Base-by-base conservation (phyloP, 2,888 invertebrate species). In the Parnassius smintheus region DNA sequence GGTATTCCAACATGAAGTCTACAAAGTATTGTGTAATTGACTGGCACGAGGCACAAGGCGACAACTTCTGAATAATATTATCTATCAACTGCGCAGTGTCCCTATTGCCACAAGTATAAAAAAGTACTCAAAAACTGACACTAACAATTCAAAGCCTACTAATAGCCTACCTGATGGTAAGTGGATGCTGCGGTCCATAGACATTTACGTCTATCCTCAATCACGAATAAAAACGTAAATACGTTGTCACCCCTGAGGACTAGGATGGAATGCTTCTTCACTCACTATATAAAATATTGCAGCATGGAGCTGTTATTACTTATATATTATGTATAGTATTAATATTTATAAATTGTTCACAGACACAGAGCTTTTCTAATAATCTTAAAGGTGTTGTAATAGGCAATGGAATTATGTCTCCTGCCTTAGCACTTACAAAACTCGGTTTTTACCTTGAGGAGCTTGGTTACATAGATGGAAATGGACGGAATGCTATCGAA, bases 391-490 rank as follows among this genome's bases (percentile, higher is more conserved):
- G 97, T 1, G 93, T 98, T 9, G 94, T 94, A 2, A 84, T 98
- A 64, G 97, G 96, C 2, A 97, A 97, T 82, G 94, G 96, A 0
- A 96, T 97, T 94, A 95, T 97, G 58, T 96, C 96, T 0, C 97
- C 97, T 8, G 81, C 85, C 2, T 49, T 83, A 12, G 81, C 76
- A 1, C 72, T 90, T 42, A 82, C 83, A 0, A 83, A 85, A 69
- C 80, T 91, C 7, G 88, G 90, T 2, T 87, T 86, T 69, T 91
- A 91, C 67, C 78, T 91, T 2, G 88, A 90, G 66, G 87, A 91
- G 64, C 78, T 88, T 85, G 95, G 94, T 2, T 93, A 96, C 75
- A 92, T 97, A 18, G 96, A 96, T 77, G 87, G 86, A 46, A 78
- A 81, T 50, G 96, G 96, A 0, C 93, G 93, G 66, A 74, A 83